These are phyloP conservation scores for Drosophila yakuba DNA, from an alignment of 1,140 invertebrate species.

Conservation along the genomic window DNA sequence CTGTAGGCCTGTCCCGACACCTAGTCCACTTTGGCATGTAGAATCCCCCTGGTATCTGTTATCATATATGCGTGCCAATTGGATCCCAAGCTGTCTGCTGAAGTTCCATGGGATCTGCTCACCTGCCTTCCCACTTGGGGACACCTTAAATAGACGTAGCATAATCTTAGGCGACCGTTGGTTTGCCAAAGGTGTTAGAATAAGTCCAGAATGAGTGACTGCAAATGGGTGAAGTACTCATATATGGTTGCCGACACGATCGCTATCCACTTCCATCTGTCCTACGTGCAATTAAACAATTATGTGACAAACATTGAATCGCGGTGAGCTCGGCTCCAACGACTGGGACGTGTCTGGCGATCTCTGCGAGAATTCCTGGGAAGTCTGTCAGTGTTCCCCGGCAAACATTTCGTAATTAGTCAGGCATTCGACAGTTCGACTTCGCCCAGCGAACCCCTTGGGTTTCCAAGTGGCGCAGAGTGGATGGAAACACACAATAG, in stretches of 20 bases:
- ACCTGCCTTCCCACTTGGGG: background rate
- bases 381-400: constrained; percentile 9
- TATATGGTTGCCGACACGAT: background rate
- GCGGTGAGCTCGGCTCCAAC: background rate
- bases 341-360: constrained; percentile 26
- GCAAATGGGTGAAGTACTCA: constrained; percentile 2
- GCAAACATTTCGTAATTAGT: constrained; percentile 60
- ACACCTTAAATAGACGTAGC: constrained; percentile 16
- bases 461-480: background rate
- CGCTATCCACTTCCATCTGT: constrained; percentile 14
- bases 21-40: constrained; percentile 12
- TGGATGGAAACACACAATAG: background rate
- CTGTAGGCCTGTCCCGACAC: background rate
- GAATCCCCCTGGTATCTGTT: background rate
- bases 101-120: no score
- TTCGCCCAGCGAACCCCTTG: constrained; percentile 1
- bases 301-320: constrained; percentile 53
- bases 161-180: constrained; percentile 52
- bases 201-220: background rate
- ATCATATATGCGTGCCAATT: constrained; percentile 2
- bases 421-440: constrained; percentile 27
- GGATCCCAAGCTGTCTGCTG: background rate
- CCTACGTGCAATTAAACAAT: constrained; percentile 45
- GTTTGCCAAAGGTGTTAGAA: constrained; percentile 21
- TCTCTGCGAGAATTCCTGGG: constrained; percentile 25